Evolutionary conservation across 2,113 vertebrate genomes (phyloP).

Genomic region (Arizona elegans): DNA sequence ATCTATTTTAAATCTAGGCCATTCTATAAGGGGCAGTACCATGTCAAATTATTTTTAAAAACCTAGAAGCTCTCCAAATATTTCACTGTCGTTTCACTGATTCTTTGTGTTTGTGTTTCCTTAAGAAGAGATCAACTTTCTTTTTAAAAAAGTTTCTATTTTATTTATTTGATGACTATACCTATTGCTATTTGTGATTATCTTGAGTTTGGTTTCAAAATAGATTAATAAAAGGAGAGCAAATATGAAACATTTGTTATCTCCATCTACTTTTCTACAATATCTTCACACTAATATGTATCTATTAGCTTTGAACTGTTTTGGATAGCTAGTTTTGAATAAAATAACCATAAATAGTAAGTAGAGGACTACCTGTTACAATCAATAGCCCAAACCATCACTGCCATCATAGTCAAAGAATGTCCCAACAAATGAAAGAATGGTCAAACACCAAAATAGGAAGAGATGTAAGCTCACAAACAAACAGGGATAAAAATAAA

Average conservation of each 20-base stretch:
- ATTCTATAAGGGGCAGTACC: neutral
- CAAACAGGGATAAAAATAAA: neutral
- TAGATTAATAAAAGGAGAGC: neutral
- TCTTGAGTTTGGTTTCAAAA: neutral
- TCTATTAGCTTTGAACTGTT: neutral
- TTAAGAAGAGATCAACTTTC: neutral
- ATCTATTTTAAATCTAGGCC: neutral
- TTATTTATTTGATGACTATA: neutral
- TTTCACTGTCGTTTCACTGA: neutral
- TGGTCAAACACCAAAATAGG: neutral
- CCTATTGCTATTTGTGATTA: neutral
- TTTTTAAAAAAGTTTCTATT: neutral
- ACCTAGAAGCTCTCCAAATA: neutral
- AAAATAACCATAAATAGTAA: neutral
- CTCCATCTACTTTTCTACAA: neutral
- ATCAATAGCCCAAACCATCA: neutral
- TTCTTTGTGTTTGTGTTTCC: neutral
- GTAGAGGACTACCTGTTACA: neutral
- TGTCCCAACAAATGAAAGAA: neutral
- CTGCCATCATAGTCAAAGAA: neutral
- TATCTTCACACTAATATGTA: neutral
- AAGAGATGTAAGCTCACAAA: neutral
- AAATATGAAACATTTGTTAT: neutral
- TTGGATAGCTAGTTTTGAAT: neutral
- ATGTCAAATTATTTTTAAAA: neutral